Percentiles rank a stretch among this genome's conserved stretches.
phyloP scores from a whole-genome alignment of 2,888 invertebrate genomes.

The Crossocerus cetratus region DNA sequence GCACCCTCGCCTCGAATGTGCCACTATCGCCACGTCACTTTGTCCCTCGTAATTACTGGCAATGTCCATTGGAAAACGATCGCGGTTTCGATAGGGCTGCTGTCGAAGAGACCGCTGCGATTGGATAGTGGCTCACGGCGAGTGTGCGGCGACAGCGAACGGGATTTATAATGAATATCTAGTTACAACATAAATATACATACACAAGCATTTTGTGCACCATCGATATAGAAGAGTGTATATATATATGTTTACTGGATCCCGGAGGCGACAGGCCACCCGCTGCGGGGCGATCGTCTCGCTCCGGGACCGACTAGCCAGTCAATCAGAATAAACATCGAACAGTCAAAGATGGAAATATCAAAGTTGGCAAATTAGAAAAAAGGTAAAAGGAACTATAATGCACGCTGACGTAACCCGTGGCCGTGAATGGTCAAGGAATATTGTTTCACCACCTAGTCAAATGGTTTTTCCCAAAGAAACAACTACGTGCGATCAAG shows the following conservation, averaged over 20 bases:
- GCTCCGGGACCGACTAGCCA: conserved; percentile 69
- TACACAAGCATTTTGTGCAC: conserved; percentile 76
- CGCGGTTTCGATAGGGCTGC: background rate
- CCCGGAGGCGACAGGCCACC: conserved; percentile 59
- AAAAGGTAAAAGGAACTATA: conserved; percentile 66
- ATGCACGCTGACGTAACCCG: conserved; percentile 68
- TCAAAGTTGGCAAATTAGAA: conserved; percentile 70
- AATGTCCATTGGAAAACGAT: background rate
- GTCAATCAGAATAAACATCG: conserved; percentile 69
- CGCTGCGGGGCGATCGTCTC: conserved; percentile 38
- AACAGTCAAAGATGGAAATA: conserved; percentile 69
- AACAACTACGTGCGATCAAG: background rate
- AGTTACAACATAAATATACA: conserved; percentile 76
- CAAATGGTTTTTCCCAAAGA: background rate
- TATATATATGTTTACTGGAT: conserved; percentile 64
- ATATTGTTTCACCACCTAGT: background rate
- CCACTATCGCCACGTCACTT: conserved; percentile 33
- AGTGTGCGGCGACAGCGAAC: conserved; percentile 56
- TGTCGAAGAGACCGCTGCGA: background rate
- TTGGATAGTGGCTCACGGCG: conserved; percentile 62
- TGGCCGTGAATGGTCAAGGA: conserved; percentile 45
- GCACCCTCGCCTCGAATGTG: conserved; percentile 59
- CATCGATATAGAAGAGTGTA: conserved; percentile 70
- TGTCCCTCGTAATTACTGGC: conserved; percentile 4
- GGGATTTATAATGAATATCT: conserved; percentile 70